A percentile compares a stretch with the other conserved stretches of the same genome.
phyloP scores from a whole-genome alignment of 2,888 invertebrate species.

The Rotaria sp. region DNA sequence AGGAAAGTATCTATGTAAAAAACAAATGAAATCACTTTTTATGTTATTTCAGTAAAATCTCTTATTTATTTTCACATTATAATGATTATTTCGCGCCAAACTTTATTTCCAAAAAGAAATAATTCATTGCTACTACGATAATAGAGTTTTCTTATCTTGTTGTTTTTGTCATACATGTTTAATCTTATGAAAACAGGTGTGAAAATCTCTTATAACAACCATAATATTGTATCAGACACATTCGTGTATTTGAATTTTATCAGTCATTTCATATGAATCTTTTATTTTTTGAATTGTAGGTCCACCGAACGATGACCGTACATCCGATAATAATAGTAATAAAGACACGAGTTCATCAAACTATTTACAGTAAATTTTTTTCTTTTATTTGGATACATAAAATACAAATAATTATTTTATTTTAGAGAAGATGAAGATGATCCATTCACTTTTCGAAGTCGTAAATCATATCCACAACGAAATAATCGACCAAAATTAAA shows the following conservation, averaged over 20 bases:
- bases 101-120: too few relatives aligned
- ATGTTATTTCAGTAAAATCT: too few relatives aligned
- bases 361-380: background rate
- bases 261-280: background rate
- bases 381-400: background rate
- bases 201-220: too few relatives aligned
- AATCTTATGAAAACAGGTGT: too few relatives aligned
- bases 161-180: too few relatives aligned
- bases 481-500: conserved; percentile 6
- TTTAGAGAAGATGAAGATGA: conserved; percentile 17
- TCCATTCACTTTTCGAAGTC: background rate
- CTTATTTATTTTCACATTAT: too few relatives aligned
- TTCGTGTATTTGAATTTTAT: too few relatives aligned
- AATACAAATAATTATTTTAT: background rate
- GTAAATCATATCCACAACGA: background rate
- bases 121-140: too few relatives aligned
- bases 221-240: background rate
- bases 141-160: too few relatives aligned
- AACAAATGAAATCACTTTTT: too few relatives aligned
- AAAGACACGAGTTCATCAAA: background rate
- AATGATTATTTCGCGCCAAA: too few relatives aligned
- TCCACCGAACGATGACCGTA: background rate
- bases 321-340: background rate
- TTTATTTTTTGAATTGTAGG: background rate
- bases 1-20: too few relatives aligned